phyloP scores from a whole-genome alignment of 2,888 invertebrate genomes.

The Hydriomena furcata region DNA sequence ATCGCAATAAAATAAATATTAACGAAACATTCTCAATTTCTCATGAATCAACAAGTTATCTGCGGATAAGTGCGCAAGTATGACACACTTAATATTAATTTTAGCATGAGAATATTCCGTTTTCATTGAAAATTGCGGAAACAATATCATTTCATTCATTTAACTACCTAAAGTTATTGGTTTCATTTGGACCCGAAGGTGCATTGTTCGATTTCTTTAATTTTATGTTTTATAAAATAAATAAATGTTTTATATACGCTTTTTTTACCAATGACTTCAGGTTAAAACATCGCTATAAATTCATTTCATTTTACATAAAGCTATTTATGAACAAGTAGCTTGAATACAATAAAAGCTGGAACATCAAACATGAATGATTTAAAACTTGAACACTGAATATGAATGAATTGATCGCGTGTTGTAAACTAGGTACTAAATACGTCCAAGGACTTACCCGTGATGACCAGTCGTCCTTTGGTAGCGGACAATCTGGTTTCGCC shows the following conservation, averaged over 20 bases:
- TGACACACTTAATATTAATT: background rate
- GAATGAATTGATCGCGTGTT: constrained; percentile 42
- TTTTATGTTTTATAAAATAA: background rate
- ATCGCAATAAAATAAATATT: background rate
- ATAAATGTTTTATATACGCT: no score
- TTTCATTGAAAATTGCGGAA: constrained; percentile 4
- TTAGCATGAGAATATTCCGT: constrained; percentile 13
- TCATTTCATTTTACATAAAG: constrained; percentile 33
- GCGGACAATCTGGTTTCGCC: constrained; percentile 96
- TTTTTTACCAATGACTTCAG: constrained; percentile 27
- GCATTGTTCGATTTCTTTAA: no score
- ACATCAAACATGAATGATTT: constrained; percentile 17
- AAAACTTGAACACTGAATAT: constrained; percentile 18
- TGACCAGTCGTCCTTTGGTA: constrained; percentile 96
- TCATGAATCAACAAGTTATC: background rate
- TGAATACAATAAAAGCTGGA: constrained; percentile 6
- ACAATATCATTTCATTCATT: constrained; percentile 2
- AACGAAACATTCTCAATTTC: constrained; percentile 18
- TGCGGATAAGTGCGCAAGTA: background rate
- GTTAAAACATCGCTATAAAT: constrained; percentile 42
- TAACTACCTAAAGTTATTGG: constrained; percentile 17
- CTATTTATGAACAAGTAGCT: background rate
- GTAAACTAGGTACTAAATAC: constrained; percentile 24
- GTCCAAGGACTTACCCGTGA: constrained; percentile 90
- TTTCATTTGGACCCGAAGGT: background rate